These are phyloP conservation scores for Boloria selene DNA, from an alignment of 2,888 invertebrate genomes.

Conservation along the genomic window DNA sequence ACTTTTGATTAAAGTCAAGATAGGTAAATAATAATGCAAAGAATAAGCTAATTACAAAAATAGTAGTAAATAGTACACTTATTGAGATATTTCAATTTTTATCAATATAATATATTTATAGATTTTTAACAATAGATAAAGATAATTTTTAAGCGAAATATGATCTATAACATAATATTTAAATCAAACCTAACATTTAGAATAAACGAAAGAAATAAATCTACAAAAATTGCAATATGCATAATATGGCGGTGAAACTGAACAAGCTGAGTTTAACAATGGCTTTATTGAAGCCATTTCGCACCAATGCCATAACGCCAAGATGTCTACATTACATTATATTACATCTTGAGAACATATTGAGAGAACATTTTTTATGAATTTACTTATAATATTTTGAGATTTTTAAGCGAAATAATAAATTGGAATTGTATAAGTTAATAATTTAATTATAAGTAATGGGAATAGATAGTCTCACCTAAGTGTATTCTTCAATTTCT, in stretches of 20 bases:
- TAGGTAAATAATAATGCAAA: no score
- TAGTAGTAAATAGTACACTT: no score
- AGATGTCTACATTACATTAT: constrained; percentile 66
- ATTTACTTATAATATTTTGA: constrained; percentile 10
- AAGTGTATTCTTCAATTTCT: no score
- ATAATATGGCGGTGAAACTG: constrained; percentile 50
- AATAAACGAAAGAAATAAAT: constrained; percentile 36
- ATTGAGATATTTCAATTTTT: no score
- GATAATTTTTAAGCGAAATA: no score
- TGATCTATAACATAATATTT: not conserved
- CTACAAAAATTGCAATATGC: constrained; percentile 49
- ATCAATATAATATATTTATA: no score
- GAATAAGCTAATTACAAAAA: no score
- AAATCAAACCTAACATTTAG: not conserved
- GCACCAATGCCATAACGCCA: constrained; percentile 58
- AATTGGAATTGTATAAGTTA: not conserved
- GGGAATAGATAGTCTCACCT: no score
- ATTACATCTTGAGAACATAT: constrained; percentile 41
- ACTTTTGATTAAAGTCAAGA: no score
- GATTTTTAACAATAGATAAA: no score
- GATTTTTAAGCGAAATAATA: not conserved
- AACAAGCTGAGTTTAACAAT: constrained; percentile 51
- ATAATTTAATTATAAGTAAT: no score
- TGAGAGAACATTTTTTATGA: constrained; percentile 21
- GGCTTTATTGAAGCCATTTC: constrained; percentile 57